Evolutionary conservation across 2,797 vertebrate genomes (phyloP).

Genomic region (Chaetophractus vellerosus): DNA sequence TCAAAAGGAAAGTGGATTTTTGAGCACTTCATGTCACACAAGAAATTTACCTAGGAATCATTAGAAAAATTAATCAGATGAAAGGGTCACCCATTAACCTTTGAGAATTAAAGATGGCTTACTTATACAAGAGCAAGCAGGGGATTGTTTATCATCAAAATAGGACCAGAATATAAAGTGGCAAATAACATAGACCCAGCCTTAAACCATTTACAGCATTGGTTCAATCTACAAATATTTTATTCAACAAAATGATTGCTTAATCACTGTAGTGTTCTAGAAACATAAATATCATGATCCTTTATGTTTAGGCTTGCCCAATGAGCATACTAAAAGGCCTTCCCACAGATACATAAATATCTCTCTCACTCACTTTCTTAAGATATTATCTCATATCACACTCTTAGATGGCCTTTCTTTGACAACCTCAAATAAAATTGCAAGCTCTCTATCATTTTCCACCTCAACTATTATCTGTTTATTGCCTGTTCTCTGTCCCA

Average conservation of each 20-base stretch:
- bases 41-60: constrained; percentile 22
- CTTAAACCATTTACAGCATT: neutral
- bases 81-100: neutral
- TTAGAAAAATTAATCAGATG: constrained; percentile 29
- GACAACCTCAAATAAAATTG: neutral
- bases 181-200: neutral
- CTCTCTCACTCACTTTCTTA: neutral
- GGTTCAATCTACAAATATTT: constrained; percentile 39
- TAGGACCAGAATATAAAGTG: neutral
- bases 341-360: neutral
- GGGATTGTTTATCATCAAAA: constrained; percentile 36
- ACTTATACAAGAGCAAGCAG: neutral
- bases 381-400: neutral
- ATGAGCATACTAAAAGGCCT: neutral
- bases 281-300: neutral
- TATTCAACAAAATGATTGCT: constrained; percentile 5
- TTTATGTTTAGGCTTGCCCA: neutral
- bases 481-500: neutral
- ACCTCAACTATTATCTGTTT: neutral
- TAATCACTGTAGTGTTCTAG: constrained; percentile 14
- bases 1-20: constrained; percentile 33
- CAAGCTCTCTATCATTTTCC: neutral
- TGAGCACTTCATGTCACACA: neutral
- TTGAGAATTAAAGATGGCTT: constrained; percentile 42
- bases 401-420: neutral